These are phyloP conservation scores for Dastarcus helophoroides DNA, from an alignment of 2,888 invertebrate species.

Conservation along the genomic window DNA sequence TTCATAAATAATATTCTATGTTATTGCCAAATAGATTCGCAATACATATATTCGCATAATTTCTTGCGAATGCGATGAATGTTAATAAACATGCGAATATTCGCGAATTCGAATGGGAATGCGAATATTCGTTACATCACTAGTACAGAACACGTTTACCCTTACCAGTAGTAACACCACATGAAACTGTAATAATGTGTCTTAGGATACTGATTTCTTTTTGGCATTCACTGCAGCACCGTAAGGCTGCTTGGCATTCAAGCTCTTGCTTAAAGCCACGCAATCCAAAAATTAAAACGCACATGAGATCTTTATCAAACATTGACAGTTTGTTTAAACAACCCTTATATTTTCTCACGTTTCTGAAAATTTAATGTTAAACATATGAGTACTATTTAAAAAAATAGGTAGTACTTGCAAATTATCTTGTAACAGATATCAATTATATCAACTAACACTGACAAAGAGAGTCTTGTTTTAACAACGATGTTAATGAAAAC, in stretches of 20 bases:
- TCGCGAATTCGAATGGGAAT: too few species aligned
- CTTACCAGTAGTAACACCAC: constrained; percentile 56
- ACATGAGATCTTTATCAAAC: constrained; percentile 63
- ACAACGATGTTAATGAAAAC: constrained; percentile 53
- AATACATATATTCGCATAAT: too few species aligned
- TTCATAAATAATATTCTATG: too few species aligned
- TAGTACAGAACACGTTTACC: too few species aligned
- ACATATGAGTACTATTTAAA: too few species aligned
- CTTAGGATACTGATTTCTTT: constrained; percentile 36
- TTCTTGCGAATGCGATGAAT: too few species aligned
- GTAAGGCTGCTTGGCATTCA: constrained; percentile 54
- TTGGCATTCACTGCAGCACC: constrained; percentile 42
- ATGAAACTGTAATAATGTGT: constrained; percentile 44
- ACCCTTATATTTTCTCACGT: constrained; percentile 34
- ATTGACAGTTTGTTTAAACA: constrained; percentile 55
- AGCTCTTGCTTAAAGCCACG: constrained; percentile 58
- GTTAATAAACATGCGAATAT: too few species aligned
- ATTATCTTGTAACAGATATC: neutral
- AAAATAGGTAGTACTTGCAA: constrained; percentile 6
- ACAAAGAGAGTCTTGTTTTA: too few species aligned
- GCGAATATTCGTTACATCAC: too few species aligned
- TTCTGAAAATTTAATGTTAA: constrained; percentile 3
- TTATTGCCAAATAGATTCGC: too few species aligned
- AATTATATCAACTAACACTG: neutral
- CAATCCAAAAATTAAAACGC: constrained; percentile 59